phyloP scores from a whole-genome alignment of 2,797 vertebrate species.

The Danio tinwini region DNA sequence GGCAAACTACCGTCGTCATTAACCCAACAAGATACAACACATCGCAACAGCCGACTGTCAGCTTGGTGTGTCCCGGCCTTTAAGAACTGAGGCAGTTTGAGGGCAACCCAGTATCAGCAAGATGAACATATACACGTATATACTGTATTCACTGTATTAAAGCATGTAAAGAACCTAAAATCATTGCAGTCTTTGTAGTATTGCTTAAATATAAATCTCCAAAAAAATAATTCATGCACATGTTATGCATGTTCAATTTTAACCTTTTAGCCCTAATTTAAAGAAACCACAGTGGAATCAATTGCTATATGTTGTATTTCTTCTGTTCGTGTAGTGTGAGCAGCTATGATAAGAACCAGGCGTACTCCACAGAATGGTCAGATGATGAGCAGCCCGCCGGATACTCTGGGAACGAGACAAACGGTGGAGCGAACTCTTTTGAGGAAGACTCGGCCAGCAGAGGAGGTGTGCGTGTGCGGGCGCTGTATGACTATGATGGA shows the following conservation, averaged over 20 bases:
- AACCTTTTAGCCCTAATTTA: not conserved
- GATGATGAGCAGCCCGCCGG: conserved; percentile 90
- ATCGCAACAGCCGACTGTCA: too few relatives aligned
- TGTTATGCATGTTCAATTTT: not conserved
- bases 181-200: not conserved
- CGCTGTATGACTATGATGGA: conserved; percentile 96
- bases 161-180: not conserved
- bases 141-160: too few relatives aligned
- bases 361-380: conserved; percentile 92
- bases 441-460: conserved; percentile 85
- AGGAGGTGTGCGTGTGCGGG: conserved; percentile 87
- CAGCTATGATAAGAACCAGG: conserved; percentile 94
- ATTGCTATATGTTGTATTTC: not conserved
- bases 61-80: too few relatives aligned
- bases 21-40: too few relatives aligned
- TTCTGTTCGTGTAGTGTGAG: conserved; percentile 82
- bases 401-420: conserved; percentile 87
- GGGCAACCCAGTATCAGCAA: too few relatives aligned
- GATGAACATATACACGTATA: too few relatives aligned
- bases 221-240: not conserved
- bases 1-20: too few relatives aligned
- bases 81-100: too few relatives aligned
- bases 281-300: not conserved
- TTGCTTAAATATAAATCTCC: not conserved
- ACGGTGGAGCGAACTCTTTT: conserved; percentile 88